These are phyloP conservation scores for Gallinago stenura DNA, from an alignment of 2,797 vertebrate genomes.

Conservation along the genomic window DNA sequence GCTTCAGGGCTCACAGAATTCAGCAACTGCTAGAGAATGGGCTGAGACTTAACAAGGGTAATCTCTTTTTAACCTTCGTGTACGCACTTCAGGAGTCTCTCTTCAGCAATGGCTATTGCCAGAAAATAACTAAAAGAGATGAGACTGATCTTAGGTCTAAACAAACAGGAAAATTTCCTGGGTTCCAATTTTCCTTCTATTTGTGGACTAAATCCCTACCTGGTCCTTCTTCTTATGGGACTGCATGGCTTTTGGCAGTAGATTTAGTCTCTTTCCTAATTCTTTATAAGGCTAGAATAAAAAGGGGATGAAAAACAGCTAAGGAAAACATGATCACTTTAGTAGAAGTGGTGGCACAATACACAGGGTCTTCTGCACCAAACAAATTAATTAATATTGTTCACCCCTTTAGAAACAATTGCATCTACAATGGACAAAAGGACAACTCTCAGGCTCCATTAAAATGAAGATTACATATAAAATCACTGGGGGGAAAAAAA, in stretches of 20 bases:
- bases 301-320: neutral
- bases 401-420: constrained; percentile 14
- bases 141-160: neutral
- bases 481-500: constrained; percentile 31
- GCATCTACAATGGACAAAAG: neutral
- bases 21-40: constrained; percentile 21
- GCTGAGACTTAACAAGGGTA: constrained; percentile 26
- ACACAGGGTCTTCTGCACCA: neutral
- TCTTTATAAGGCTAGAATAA: neutral
- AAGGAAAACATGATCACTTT: neutral
- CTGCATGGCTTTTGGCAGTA: neutral
- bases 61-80: constrained; percentile 35
- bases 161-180: neutral
- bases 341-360: neutral
- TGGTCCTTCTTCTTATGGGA: neutral
- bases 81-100: neutral
- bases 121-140: neutral
- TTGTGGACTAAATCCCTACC: rapidly evolving
- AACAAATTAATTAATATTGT: constrained; percentile 18
- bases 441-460: constrained; percentile 32
- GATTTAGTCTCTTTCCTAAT: neutral
- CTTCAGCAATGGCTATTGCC: neutral
- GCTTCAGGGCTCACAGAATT: constrained; percentile 46
- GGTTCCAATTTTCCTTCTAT: neutral
- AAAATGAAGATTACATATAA: constrained; percentile 49